Percentiles rank a stretch among this genome's conserved stretches.
Evolutionary conservation across 2,888 invertebrate species (phyloP).

Genomic region (Callyntrura sp.): DNA sequence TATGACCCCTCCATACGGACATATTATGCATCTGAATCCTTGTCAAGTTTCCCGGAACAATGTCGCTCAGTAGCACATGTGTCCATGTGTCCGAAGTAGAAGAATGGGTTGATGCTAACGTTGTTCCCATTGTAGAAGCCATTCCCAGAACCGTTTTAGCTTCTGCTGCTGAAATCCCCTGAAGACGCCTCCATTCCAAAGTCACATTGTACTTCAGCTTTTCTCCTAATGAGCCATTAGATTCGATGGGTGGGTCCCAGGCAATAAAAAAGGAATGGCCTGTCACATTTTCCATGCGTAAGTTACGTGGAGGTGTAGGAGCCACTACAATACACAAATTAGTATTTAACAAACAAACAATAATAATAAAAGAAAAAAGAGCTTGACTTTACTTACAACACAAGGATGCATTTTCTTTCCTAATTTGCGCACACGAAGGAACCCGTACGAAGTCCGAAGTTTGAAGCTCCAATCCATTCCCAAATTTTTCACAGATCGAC

Average conservation of each 20-base stretch:
- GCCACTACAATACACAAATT: neutral
- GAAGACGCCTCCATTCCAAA: slow-evolving; percentile 55
- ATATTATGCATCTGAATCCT: too few relatives aligned
- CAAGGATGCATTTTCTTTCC: slow-evolving; percentile 67
- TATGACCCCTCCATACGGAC: too few relatives aligned
- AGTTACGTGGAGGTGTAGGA: neutral
- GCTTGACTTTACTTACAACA: slow-evolving; percentile 80
- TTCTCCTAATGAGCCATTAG: slow-evolving; percentile 69
- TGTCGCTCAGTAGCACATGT: too few relatives aligned
- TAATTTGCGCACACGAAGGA: slow-evolving; percentile 76
- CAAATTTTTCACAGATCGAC: slow-evolving; percentile 73
- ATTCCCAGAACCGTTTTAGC: too few relatives aligned
- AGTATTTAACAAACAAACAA: neutral
- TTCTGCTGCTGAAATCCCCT: too few relatives aligned
- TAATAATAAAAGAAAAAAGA: too few relatives aligned
- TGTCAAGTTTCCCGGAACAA: too few relatives aligned
- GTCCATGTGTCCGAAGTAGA: too few relatives aligned
- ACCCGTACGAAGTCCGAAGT: slow-evolving; percentile 40
- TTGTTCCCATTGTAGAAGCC: neutral
- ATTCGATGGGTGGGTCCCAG: slow-evolving; percentile 77
- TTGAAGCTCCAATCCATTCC: slow-evolving; percentile 9
- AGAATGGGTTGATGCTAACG: too few relatives aligned
- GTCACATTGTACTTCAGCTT: slow-evolving; percentile 73
- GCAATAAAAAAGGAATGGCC: slow-evolving; percentile 62
- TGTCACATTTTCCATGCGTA: slow-evolving; percentile 64